Evolutionary conservation across 2,888 invertebrate species (phyloP).

Genomic region (Galerucella calmariensis): DNA sequence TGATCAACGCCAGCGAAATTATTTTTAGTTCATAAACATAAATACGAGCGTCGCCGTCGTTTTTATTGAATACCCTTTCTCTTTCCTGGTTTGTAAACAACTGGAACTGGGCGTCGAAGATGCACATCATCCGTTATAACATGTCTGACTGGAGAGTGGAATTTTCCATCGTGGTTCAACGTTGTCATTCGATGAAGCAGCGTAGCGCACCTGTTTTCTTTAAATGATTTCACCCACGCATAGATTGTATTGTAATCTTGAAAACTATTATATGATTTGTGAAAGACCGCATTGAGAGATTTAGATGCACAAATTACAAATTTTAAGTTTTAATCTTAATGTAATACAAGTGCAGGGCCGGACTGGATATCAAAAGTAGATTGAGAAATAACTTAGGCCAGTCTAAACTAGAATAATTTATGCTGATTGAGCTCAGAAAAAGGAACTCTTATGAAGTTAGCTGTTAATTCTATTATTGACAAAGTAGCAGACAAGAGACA

Average conservation of each 20-base stretch:
- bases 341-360: too few species aligned
- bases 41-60: conserved; percentile 1
- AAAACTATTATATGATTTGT: neutral
- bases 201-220: conserved; percentile 9
- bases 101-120: conserved; percentile 18
- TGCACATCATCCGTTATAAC: neutral
- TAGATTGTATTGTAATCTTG: neutral
- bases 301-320: too few species aligned
- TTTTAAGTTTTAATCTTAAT: too few species aligned
- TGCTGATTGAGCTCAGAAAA: too few species aligned
- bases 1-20: neutral
- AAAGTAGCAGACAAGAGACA: too few species aligned
- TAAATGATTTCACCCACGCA: neutral
- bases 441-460: too few species aligned
- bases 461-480: too few species aligned
- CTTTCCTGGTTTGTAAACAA: conserved; percentile 17
- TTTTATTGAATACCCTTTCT: neutral
- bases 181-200: neutral
- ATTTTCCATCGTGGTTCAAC: conserved; percentile 5
- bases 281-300: too few species aligned
- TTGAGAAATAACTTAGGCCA: too few species aligned
- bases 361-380: too few species aligned
- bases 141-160: conserved; percentile 2
- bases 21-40: conserved; percentile 15
- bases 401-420: too few species aligned